Percentiles rank a stretch among this genome's conserved stretches.
These are phyloP conservation scores for Sebastes goodei DNA, from an alignment of 2,797 vertebrate species.

Conservation along the genomic window DNA sequence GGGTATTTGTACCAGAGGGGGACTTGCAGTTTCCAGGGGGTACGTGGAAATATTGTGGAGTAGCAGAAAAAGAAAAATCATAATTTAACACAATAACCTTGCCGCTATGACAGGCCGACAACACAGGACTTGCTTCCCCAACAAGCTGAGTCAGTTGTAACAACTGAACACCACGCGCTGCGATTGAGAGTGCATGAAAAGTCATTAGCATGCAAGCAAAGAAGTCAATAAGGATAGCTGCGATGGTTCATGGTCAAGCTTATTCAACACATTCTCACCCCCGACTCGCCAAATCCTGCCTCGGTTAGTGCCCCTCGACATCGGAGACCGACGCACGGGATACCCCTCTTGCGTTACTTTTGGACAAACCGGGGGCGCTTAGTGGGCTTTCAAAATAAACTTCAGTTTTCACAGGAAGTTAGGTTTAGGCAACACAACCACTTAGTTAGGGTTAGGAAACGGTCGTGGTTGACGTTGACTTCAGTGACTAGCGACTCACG, in stretches of 20 bases:
- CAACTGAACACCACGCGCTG: neutral
- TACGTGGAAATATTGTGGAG: neutral
- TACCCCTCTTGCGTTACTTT: no score
- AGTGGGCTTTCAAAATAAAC: no score
- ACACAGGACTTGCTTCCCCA: neutral
- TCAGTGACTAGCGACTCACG: no score
- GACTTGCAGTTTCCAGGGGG: no score
- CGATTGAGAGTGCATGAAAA: neutral
- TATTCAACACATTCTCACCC: no score
- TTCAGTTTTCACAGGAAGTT: no score
- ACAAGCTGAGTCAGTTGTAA: neutral
- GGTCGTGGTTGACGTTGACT: no score
- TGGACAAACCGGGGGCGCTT: rapidly evolving
- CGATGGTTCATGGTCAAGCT: neutral
- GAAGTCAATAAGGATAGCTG: neutral
- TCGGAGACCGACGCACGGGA: no score
- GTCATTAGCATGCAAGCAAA: neutral
- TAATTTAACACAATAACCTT: neutral
- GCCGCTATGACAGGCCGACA: neutral
- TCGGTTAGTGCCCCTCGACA: no score
- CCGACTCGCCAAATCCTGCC: no score
- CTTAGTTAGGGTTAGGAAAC: no score
- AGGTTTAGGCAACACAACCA: no score
- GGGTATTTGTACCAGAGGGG: neutral
- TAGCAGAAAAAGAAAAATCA: neutral